phyloP scores from a whole-genome alignment of 2,113 vertebrate species.

The Brevimyrus niger region DNA sequence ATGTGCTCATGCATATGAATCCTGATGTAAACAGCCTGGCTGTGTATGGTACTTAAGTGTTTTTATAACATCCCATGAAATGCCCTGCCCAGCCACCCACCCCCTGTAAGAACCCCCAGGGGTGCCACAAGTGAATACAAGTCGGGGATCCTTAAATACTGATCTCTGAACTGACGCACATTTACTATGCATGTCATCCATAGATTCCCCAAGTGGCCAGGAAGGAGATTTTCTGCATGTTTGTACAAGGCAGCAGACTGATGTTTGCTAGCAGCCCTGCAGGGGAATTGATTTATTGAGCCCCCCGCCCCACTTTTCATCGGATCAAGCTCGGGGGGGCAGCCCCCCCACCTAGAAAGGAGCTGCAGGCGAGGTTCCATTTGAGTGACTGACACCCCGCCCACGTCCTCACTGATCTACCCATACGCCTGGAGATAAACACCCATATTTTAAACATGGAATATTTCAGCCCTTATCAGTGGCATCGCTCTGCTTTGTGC shows the following conservation, averaged over 20 bases:
- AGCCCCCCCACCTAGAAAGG: neutral
- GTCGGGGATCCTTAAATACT: neutral
- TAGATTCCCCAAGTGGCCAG: constrained; percentile 25
- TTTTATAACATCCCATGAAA: neutral
- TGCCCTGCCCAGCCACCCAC: neutral
- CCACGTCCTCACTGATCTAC: neutral
- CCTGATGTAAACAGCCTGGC: neutral
- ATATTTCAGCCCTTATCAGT: neutral
- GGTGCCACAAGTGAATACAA: neutral
- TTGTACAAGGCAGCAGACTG: constrained; percentile 30
- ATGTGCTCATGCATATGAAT: neutral
- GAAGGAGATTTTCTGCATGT: constrained; percentile 28
- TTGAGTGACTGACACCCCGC: neutral
- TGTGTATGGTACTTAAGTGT: neutral
- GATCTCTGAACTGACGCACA: neutral
- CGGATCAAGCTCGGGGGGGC: neutral
- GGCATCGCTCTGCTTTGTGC: neutral
- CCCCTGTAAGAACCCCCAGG: neutral
- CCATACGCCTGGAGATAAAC: neutral
- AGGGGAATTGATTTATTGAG: constrained; percentile 22
- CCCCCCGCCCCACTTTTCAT: neutral
- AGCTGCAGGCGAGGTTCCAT: neutral
- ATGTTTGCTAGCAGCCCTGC: constrained; percentile 12
- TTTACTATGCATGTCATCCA: constrained; percentile 1
- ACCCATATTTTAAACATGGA: neutral